Evolutionary conservation across 2,888 invertebrate species (phyloP).

Genomic region (Eurytoma californica): DNA sequence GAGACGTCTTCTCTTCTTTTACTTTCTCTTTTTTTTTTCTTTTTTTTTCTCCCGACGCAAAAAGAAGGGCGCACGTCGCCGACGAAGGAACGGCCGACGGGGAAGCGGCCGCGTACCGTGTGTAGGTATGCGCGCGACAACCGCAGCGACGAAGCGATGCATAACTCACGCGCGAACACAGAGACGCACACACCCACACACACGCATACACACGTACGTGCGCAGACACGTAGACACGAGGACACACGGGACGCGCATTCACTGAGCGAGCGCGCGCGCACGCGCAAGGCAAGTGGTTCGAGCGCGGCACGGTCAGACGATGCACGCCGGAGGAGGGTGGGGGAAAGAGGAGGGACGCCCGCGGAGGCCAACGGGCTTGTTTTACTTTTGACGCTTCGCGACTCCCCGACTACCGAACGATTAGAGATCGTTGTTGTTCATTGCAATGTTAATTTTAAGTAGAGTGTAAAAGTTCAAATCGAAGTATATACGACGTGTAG

Average conservation of each 20-base stretch:
- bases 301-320: slow-evolving; percentile 19
- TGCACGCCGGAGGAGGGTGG: not conserved
- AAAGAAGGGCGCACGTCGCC: not conserved
- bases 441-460: slow-evolving; percentile 41
- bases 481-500: not conserved
- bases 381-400: too few species aligned
- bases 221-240: too few species aligned
- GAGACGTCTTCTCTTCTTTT: too few species aligned
- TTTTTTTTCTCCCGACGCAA: too few species aligned
- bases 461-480: slow-evolving; percentile 9
- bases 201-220: not conserved
- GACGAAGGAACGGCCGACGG: not conserved
- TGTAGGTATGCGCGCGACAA: slow-evolving; percentile 35
- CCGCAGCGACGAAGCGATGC: slow-evolving; percentile 46
- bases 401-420: too few species aligned
- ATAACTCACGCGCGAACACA: not conserved
- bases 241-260: not conserved
- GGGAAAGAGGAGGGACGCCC: not conserved
- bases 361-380: too few species aligned
- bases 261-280: not conserved
- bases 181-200: not conserved
- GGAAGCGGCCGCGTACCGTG: not conserved
- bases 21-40: too few species aligned
- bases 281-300: slow-evolving; percentile 25
- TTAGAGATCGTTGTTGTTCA: slow-evolving; percentile 27